These are phyloP conservation scores for Pandion haliaetus DNA, from an alignment of 2,113 vertebrate species.

Conservation along the genomic window DNA sequence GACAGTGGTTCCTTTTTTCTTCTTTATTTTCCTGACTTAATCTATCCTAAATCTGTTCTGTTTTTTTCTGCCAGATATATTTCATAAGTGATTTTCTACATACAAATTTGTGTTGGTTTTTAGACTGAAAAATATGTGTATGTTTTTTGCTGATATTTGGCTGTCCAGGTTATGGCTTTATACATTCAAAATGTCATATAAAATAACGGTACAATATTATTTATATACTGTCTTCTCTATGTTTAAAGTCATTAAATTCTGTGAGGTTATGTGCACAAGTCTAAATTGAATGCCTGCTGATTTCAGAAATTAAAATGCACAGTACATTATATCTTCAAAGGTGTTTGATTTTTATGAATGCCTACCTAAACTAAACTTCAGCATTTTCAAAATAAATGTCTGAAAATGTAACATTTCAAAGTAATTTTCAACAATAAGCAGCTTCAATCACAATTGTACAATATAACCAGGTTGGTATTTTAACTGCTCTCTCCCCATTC, in stretches of 20 bases:
- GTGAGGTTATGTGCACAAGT: not conserved
- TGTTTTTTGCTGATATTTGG: not conserved
- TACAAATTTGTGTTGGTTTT: not conserved
- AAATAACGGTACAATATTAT: not conserved
- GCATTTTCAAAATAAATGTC: not conserved
- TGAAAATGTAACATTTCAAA: not conserved
- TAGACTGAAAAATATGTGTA: not conserved
- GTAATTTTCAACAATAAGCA: not conserved
- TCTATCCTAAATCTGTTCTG: not conserved
- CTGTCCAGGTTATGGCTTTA: not conserved
- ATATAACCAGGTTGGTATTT: not conserved
- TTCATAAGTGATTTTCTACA: conserved; percentile 26
- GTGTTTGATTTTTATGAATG: not conserved
- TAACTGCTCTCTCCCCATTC: not conserved
- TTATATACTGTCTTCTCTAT: not conserved
- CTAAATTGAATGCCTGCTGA: not conserved
- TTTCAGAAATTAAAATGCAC: not conserved
- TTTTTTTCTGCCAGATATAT: not conserved
- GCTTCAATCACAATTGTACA: not conserved
- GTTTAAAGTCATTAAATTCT: not conserved
- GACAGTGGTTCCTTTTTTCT: not conserved
- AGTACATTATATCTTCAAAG: not conserved
- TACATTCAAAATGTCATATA: not conserved
- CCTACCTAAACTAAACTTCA: not conserved
- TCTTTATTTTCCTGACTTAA: not conserved